These are phyloP conservation scores for Aproaerema taeniolella DNA, from an alignment of 2,888 invertebrate species.

Conservation along the genomic window DNA sequence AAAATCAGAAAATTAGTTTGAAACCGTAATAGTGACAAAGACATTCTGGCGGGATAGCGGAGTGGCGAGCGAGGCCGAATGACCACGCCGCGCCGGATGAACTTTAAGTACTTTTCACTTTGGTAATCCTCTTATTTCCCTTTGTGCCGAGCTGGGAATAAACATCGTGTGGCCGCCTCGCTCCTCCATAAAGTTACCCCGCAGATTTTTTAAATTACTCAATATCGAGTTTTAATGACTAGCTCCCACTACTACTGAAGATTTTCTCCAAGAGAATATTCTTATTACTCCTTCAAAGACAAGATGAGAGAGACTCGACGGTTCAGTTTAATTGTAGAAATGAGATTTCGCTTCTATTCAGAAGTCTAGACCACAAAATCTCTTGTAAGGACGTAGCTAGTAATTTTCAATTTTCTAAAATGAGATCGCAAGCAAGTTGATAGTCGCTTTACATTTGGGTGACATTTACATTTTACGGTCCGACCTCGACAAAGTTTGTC, in stretches of 20 bases:
- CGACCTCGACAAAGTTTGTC: conserved; percentile 6
- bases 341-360: too few relatives aligned
- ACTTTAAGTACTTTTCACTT: conserved; percentile 18
- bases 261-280: too few relatives aligned
- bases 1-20: conserved; percentile 7
- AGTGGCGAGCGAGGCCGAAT: conserved; percentile 9
- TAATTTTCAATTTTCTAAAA: conserved; percentile 6
- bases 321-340: too few relatives aligned
- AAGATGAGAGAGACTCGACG: too few relatives aligned
- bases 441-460: conserved; percentile 3
- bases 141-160: conserved; percentile 13
- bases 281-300: too few relatives aligned
- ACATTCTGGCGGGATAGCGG: background rate
- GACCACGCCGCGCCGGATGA: conserved; percentile 13
- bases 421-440: background rate
- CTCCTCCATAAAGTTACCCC: conserved; percentile 4
- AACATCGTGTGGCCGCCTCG: conserved; percentile 9
- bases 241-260: too few relatives aligned
- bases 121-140: conserved; percentile 19
- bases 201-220: background rate
- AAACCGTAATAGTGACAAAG: conserved; percentile 6
- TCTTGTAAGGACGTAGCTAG: conserved; percentile 2
- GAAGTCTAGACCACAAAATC: too few relatives aligned
- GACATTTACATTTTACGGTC: conserved; percentile 5
- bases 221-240: too few relatives aligned